Percentiles rank a stretch among this genome's conserved stretches.
Evolutionary conservation across 2,888 invertebrate genomes (phyloP).

Genomic region (Beris morrisii): DNA sequence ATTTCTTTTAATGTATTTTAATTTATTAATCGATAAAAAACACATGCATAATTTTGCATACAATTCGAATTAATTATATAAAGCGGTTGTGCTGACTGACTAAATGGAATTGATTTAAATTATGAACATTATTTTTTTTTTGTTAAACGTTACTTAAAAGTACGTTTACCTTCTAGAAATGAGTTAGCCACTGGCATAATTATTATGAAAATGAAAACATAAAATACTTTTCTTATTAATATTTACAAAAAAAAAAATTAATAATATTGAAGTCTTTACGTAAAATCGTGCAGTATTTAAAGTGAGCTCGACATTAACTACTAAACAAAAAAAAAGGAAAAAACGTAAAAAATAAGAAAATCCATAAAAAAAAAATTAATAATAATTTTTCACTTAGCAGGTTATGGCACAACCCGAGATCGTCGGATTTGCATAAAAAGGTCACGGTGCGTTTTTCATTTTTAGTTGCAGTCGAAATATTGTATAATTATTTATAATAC

Average conservation of each 20-base stretch:
- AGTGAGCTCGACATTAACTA: background rate
- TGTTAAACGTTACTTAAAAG: too few relatives aligned
- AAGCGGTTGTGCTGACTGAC: too few relatives aligned
- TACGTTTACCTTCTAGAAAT: too few relatives aligned
- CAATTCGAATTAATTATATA: too few relatives aligned
- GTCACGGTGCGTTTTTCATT: background rate
- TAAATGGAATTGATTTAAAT: too few relatives aligned
- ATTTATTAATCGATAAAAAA: too few relatives aligned
- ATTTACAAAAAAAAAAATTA: background rate
- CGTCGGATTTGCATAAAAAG: conserved; percentile 9
- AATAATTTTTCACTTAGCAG: background rate
- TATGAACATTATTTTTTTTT: too few relatives aligned
- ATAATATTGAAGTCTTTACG: conserved; percentile 21
- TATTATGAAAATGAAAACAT: too few relatives aligned
- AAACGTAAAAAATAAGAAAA: background rate
- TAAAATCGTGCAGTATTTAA: conserved; percentile 21
- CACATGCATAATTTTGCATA: too few relatives aligned
- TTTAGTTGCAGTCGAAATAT: background rate
- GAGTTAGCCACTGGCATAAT: too few relatives aligned
- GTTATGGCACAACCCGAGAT: conserved; percentile 19
- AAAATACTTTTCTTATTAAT: too few relatives aligned
- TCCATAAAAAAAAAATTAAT: conserved; percentile 8
- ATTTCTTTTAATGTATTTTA: too few relatives aligned
- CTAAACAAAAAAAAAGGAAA: background rate
- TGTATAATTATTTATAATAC: background rate